Conservation (phyloP, 2,113 vertebrate genomes). For the Oxyura jamaicensis region DNA sequence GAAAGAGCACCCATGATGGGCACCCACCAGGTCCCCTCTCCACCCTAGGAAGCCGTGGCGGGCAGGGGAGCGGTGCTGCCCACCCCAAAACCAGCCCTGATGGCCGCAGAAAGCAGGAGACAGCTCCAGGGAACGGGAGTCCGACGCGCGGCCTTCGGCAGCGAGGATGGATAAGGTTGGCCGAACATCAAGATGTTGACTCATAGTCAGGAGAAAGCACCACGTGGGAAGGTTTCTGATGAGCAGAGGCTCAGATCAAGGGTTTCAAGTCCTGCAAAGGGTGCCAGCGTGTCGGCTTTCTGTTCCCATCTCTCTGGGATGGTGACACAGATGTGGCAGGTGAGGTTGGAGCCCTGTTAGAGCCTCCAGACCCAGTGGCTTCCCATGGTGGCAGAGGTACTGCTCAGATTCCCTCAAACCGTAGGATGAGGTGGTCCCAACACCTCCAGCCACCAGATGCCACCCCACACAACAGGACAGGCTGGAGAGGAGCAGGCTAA, state of each 20-base stretch:
- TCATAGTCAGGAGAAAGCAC: neutral
- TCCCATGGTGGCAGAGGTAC: neutral
- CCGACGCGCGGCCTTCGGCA: neutral
- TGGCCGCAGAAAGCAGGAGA: accelerated
- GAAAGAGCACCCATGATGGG: neutral
- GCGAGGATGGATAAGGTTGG: neutral
- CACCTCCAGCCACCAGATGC: neutral
- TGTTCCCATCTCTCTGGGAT: neutral
- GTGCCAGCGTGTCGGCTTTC: accelerated
- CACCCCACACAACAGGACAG: neutral
- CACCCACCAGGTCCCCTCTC: neutral
- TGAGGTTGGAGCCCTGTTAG: accelerated
- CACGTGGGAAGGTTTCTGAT: accelerated
- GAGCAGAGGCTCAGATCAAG: accelerated
- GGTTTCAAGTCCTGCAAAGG: neutral
- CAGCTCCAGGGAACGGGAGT: neutral
- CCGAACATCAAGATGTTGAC: accelerated
- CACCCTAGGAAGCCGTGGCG: accelerated
- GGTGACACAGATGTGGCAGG: neutral
- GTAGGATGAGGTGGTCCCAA: neutral
- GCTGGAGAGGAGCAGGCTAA: neutral
- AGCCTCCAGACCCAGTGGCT: neutral
- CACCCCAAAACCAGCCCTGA: neutral
- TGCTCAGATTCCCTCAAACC: neutral
- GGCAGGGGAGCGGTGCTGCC: neutral